Conservation (phyloP, 2,113 vertebrate species). For the Embiotoca jacksoni region DNA sequence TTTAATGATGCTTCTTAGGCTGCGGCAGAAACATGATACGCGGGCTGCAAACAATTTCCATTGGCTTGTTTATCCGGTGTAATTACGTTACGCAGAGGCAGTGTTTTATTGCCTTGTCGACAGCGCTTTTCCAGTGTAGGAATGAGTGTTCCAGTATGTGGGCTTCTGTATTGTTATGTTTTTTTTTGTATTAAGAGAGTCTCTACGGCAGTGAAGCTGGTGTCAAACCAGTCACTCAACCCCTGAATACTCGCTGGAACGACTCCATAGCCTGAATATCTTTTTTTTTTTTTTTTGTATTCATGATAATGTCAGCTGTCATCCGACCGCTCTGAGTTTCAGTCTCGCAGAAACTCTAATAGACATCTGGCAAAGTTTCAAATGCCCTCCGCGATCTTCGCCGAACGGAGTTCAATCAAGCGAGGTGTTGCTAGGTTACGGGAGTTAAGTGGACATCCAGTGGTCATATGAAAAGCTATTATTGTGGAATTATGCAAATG, state of each 20-base stretch:
- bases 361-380: constrained; percentile 37
- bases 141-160: not conserved
- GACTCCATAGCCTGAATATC: not conserved
- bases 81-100: constrained; percentile 25
- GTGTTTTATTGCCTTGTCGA: constrained; percentile 22
- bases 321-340: not conserved
- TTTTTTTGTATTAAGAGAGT: not conserved
- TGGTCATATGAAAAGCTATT: constrained; percentile 18
- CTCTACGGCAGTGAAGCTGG: not conserved
- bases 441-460: constrained; percentile 28
- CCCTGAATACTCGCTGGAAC: not conserved
- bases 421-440: constrained; percentile 33
- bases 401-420: not conserved
- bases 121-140: not conserved
- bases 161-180: not conserved
- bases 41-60: constrained; percentile 23
- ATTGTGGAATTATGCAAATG: constrained; percentile 20
- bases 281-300: not conserved
- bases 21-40: constrained; percentile 37
- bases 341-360: not conserved
- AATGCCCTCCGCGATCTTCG: not conserved
- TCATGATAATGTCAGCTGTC: not conserved
- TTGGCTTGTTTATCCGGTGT: constrained; percentile 39
- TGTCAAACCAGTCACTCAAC: not conserved
- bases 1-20: constrained; percentile 41